Percentiles rank a stretch among this genome's conserved stretches.
Evolutionary conservation across 2,113 vertebrate species (phyloP).

Genomic region (Catharus bicknelli): DNA sequence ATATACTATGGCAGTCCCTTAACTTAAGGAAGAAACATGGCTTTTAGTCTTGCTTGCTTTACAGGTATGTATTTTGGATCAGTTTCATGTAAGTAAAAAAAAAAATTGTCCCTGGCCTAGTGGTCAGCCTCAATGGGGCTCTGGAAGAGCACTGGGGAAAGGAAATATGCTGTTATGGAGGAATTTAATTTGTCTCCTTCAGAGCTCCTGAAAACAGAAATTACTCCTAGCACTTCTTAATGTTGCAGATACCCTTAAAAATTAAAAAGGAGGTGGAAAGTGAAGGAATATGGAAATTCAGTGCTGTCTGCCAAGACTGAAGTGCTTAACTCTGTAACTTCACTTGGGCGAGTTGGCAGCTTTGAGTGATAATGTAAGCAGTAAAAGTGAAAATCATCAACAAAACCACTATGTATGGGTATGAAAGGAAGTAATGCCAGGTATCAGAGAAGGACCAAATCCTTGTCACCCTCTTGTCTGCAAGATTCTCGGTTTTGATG

Average conservation of each 20-base stretch:
- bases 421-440: background rate
- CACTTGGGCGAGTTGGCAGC: background rate
- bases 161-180: background rate
- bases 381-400: background rate
- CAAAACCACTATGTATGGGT: accelerated
- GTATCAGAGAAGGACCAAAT: background rate
- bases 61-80: background rate
- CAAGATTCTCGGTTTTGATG: background rate
- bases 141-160: background rate
- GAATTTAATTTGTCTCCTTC: background rate
- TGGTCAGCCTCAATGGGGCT: background rate
- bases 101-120: background rate
- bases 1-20: background rate
- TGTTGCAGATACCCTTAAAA: background rate
- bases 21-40: background rate
- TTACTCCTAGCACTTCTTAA: background rate
- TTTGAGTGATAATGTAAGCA: background rate
- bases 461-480: background rate
- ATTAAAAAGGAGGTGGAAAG: background rate
- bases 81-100: background rate
- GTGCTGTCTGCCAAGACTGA: background rate
- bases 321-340: background rate
- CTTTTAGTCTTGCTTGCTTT: background rate
- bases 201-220: background rate
- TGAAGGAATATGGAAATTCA: background rate